phyloP scores from a whole-genome alignment of 2,113 vertebrate species.

The Xenotilapia longispinis region DNA sequence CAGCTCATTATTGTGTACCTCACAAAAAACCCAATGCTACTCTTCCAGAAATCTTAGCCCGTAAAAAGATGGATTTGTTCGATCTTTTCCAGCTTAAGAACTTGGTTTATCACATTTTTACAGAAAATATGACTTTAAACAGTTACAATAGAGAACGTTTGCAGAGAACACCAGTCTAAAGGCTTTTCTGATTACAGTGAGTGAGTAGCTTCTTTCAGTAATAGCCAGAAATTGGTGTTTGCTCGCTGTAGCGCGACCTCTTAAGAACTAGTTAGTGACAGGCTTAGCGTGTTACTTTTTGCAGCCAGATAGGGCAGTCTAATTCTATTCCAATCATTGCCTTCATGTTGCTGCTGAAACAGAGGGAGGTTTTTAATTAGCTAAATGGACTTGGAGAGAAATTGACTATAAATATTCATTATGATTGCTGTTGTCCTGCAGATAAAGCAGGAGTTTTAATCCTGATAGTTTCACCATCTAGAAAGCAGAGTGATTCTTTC shows the following conservation, averaged over 20 bases:
- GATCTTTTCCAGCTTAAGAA: neutral
- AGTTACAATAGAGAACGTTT: neutral
- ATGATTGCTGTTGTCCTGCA: neutral
- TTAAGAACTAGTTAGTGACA: neutral
- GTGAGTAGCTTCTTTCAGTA: neutral
- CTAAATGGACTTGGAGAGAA: neutral
- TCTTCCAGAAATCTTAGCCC: neutral
- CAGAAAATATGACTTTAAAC: neutral
- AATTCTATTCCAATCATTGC: conserved; percentile 11
- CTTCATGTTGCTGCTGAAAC: neutral
- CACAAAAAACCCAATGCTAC: neutral
- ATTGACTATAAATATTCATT: conserved; percentile 24
- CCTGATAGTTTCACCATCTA: neutral
- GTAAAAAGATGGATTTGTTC: neutral
- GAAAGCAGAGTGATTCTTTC: neutral
- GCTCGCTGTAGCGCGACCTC: neutral
- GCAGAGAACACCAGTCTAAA: neutral
- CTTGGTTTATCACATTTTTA: neutral
- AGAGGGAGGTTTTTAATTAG: conserved; percentile 19
- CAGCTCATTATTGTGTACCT: neutral
- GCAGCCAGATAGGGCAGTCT: neutral
- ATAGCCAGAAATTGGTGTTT: neutral
- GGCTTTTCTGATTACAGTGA: neutral
- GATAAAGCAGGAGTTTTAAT: neutral
- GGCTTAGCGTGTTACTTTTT: neutral